These are phyloP conservation scores for Himalopsyche phryganea DNA, from an alignment of 1,140 invertebrate species.

Conservation along the genomic window DNA sequence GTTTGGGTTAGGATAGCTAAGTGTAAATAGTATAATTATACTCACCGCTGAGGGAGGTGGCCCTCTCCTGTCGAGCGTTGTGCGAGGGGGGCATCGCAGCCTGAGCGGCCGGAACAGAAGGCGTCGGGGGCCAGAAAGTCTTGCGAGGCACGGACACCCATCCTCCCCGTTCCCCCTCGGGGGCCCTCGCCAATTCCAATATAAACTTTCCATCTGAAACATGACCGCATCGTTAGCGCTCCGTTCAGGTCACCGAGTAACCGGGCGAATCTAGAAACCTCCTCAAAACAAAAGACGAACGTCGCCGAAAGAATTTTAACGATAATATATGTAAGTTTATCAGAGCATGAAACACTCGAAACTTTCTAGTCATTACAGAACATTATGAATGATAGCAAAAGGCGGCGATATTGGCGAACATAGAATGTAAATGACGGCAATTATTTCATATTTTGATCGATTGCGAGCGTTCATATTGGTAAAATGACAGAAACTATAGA, in stretches of 20 bases:
- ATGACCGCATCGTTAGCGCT: background rate
- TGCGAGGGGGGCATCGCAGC: conserved; percentile 38
- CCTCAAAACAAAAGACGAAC: background rate
- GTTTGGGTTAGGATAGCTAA: too few relatives aligned
- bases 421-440: conserved; percentile 11
- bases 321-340: conserved; percentile 41
- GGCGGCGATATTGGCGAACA: background rate
- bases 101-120: conserved; percentile 54
- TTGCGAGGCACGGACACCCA: conserved; percentile 85
- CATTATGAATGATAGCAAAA: conserved; percentile 6
- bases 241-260: too few relatives aligned
- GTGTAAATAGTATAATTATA: too few relatives aligned
- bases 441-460: background rate
- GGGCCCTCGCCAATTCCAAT: conserved; percentile 76
- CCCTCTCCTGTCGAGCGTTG: conserved; percentile 27
- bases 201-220: conserved; percentile 81
- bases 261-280: too few relatives aligned
- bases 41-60: conserved; percentile 52
- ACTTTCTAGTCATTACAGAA: conserved; percentile 38
- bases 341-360: conserved; percentile 55
- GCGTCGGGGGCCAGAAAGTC: conserved; percentile 76
- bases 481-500: background rate
- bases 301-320: background rate
- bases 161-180: conserved; percentile 73
- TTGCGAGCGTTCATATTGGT: background rate